Evolutionary conservation across 2,797 vertebrate species (phyloP).

Genomic region (Molossus molossus): DNA sequence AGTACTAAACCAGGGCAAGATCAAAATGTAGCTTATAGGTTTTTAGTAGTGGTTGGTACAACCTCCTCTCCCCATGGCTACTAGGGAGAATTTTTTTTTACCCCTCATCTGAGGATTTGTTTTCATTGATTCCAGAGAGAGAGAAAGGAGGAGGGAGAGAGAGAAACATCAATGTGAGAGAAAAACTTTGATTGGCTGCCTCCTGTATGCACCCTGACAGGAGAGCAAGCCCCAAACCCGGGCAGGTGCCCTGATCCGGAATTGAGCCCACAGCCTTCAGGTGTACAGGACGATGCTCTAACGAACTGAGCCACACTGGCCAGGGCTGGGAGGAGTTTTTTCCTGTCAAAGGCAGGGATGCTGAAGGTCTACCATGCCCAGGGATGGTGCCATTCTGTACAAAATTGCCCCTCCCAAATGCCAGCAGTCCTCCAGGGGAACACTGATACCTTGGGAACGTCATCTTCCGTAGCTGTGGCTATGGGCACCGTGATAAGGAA

Average conservation of each 20-base stretch:
- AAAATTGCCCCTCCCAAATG: background rate
- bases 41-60: background rate
- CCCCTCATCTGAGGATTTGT: background rate
- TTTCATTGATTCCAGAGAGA: background rate
- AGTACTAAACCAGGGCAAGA: background rate
- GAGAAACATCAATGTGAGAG: background rate
- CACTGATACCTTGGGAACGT: background rate
- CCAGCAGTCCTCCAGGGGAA: background rate
- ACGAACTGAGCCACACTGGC: background rate
- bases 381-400: background rate
- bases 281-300: background rate
- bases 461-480: background rate
- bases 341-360: background rate
- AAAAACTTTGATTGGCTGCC: background rate
- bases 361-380: background rate
- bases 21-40: background rate
- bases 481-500: background rate
- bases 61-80: background rate
- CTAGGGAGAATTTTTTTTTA: background rate
- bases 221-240: background rate
- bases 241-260: background rate
- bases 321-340: background rate
- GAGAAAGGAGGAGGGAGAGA: background rate
- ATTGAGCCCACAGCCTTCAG: background rate
- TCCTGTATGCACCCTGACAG: background rate